Base-by-base conservation (phyloP, 2,888 invertebrate genomes). In the Thecophora atra region DNA sequence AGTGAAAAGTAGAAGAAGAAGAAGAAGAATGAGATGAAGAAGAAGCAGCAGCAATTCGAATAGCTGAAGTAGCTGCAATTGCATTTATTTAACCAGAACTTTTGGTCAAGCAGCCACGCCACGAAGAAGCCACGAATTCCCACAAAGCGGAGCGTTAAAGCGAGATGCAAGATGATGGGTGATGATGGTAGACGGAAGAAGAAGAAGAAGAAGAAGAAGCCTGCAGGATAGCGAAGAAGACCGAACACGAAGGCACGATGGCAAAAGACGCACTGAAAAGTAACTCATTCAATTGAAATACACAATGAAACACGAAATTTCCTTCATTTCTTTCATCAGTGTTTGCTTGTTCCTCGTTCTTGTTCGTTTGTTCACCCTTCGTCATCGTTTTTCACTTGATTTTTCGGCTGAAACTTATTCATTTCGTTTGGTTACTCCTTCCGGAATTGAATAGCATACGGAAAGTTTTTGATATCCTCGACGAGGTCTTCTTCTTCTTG, bases 371-470 rank as follows among this genome's bases (percentile, higher is more conserved):
- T 56, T 15, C 62, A 30, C 21, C 37, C 21, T 21, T 62, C 13
- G 19, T n/a, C 17, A 47, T 21, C 47, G n/a, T 42, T 24, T 24
- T 64, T 44, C 47, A 21, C 17, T 64, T 47, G 44, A 47, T 44
- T 64, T 64, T 64, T 64, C 21, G 64, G 64, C 63, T 13, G n/a
- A 44, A 64, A 64, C 24, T 65, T 65, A 63, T 63, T 63, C 63
- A 63, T 63, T 19, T 63, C 52, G 51, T 65, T 51, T n/a, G 28
- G 64, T 44, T 44, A 28, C 52, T 28, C 24, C 21, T 63, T 28
- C 65, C 65, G 19, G 65, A n/a, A 65, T 65, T 65, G 65, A 51
- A 65, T 65, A 51, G 65, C 52, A 52, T 51, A 44, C 64, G 44
- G 47, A 64, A 64, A 64, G 64, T 64, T 64, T 44, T 26, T 64